phyloP scores from a whole-genome alignment of 2,888 invertebrate species.

The Pyralis farinalis region DNA sequence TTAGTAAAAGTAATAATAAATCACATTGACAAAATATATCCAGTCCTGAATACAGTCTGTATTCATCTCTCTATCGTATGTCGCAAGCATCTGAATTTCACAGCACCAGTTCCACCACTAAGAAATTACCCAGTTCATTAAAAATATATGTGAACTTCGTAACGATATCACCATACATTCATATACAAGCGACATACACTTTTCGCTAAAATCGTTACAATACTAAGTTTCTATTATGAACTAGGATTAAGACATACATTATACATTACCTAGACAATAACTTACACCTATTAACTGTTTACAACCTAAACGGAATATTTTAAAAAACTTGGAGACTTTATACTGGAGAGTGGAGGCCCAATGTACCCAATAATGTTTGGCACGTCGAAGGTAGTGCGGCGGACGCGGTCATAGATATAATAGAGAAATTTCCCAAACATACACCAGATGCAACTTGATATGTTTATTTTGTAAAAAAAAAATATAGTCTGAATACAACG shows the following conservation, averaged over 20 bases:
- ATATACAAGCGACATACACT: constrained; percentile 72
- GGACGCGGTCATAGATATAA: constrained; percentile 1
- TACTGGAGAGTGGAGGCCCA: constrained; percentile 40
- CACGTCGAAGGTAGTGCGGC: constrained; percentile 32
- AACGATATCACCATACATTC: constrained; percentile 50
- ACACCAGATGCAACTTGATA: constrained; percentile 31
- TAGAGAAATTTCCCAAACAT: constrained; percentile 2
- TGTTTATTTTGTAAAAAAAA: constrained; percentile 33
- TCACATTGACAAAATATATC: constrained; percentile 50
- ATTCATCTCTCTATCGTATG: constrained; percentile 47
- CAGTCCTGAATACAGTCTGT: constrained; percentile 57
- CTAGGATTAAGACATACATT: constrained; percentile 74
- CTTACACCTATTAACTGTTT: constrained; percentile 70
- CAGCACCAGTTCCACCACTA: constrained; percentile 67
- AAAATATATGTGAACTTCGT: constrained; percentile 27
- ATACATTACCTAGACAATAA: constrained; percentile 68
- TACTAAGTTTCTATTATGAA: constrained; percentile 54
- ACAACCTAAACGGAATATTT: constrained; percentile 67
- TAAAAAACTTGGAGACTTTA: constrained; percentile 36
- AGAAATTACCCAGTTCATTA: constrained; percentile 38
- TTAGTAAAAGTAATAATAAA: constrained; percentile 57
- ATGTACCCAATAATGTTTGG: constrained; percentile 44
- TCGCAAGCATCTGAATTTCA: constrained; percentile 72
- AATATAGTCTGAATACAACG: too few relatives aligned
- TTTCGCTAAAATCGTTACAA: constrained; percentile 60